Percentiles rank a stretch among this genome's conserved stretches.
Evolutionary conservation across 2,888 invertebrate species (phyloP).

Genomic region (Bugula neritina): DNA sequence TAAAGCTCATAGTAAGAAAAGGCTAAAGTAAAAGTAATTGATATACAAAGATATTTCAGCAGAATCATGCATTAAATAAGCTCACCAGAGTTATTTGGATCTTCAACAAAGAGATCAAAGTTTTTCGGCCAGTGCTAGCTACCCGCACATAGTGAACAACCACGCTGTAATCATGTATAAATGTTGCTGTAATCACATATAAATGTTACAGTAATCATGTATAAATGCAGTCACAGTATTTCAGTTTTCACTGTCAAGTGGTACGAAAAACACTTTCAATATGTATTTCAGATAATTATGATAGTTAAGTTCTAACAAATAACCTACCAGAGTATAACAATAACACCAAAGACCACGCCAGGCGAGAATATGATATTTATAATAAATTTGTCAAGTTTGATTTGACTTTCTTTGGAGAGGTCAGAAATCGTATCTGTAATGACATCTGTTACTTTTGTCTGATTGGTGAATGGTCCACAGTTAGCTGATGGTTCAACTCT

Average conservation of each 20-base stretch:
- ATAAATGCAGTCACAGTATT: neutral
- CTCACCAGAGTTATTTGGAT: constrained; percentile 24
- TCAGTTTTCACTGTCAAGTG: too few relatives aligned
- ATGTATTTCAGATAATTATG: neutral
- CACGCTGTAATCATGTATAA: constrained; percentile 4
- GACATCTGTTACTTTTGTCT: neutral
- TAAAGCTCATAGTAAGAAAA: too few relatives aligned
- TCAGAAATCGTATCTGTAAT: neutral
- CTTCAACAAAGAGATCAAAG: constrained; percentile 12
- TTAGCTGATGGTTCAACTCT: constrained; percentile 20
- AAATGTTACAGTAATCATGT: neutral
- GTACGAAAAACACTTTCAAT: too few relatives aligned
- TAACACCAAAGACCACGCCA: constrained; percentile 41
- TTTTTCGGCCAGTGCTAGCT: constrained; percentile 5
- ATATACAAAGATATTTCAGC: too few relatives aligned
- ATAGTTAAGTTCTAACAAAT: too few relatives aligned
- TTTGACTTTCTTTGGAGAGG: neutral
- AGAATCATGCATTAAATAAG: too few relatives aligned
- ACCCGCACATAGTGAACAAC: constrained; percentile 20
- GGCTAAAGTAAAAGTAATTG: too few relatives aligned
- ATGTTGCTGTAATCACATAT: neutral
- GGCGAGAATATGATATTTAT: constrained; percentile 42
- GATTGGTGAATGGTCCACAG: constrained; percentile 25
- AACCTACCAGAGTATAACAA: constrained; percentile 43
- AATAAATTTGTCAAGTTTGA: constrained; percentile 28